Base-by-base conservation (phyloP, 2,888 invertebrate genomes). In the Teleiodes luculella region DNA sequence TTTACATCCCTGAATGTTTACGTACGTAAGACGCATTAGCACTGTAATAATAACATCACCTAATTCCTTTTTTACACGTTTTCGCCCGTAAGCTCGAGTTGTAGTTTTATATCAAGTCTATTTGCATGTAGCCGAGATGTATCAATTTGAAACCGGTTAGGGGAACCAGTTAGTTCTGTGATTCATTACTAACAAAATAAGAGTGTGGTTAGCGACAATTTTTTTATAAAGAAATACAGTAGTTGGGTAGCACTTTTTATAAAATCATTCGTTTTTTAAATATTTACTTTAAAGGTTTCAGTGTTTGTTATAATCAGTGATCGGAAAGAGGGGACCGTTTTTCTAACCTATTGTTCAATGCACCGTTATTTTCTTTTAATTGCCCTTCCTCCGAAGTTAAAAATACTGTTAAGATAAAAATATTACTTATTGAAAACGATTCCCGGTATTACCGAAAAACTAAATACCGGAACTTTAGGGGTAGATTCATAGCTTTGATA, bases 131-230 rank as follows among this genome's bases (percentile, higher is more conserved):
- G n/a, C 52, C 56, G 57, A 62, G 57, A 67, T 55, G 59, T 62
- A 66, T 67, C 60, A 58, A 62, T 69, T 62, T 62, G 66, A 61
- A 71, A 78, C 76, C 64, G 65, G 75, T 56, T 36, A 13, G 10
- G 62, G 64, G 65, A 71, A 77, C 76, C 69, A 64, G 77, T 78
- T 76, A 59, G 65, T 59, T 66, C 64, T 62, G 64, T 68, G 70
- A 73, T 62, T 67, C 73, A 74, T 68, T 66, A 63, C 60, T n/a
- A 68, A 71, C 65, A 58, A 57, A 66, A 53, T 56, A 41, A 51
- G 31, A 48, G 48, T 48, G 54, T 24, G 31, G 41, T 49, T 36
- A 36, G 36, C 10, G 48, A 35, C 48, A 48, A 30, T 33, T 31
- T 33, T 43, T 30, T 46, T 10, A 31, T 37, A 37, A 5, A 33